Percentiles rank a stretch among this genome's conserved stretches.
These are phyloP conservation scores for Sminthurides aquaticus DNA, from an alignment of 2,888 invertebrate species.

Conservation along the genomic window DNA sequence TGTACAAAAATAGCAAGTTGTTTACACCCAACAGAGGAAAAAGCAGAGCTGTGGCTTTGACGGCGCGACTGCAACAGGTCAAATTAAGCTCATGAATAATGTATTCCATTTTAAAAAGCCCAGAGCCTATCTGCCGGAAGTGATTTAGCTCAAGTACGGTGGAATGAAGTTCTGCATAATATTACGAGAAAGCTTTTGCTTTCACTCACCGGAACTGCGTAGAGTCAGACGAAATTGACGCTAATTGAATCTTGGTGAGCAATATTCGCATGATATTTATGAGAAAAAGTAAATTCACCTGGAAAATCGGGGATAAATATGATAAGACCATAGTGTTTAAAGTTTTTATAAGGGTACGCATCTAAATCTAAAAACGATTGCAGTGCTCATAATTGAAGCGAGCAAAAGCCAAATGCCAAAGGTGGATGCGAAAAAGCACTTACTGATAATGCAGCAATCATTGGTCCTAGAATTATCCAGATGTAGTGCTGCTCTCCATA, in stretches of 20 bases:
- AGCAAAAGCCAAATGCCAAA: too few relatives aligned
- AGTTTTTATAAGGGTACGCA: too few relatives aligned
- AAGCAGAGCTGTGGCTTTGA: slow-evolving; percentile 53
- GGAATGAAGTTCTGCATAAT: too few relatives aligned
- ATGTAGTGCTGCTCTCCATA: slow-evolving; percentile 44
- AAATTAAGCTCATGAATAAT: too few relatives aligned
- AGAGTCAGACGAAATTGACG: slow-evolving; percentile 42
- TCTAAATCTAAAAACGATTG: too few relatives aligned
- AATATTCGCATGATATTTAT: slow-evolving; percentile 47
- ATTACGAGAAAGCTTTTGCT: too few relatives aligned
- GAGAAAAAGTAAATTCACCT: slow-evolving; percentile 45
- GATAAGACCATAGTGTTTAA: too few relatives aligned
- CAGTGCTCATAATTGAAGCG: too few relatives aligned
- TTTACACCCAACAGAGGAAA: slow-evolving; percentile 54
- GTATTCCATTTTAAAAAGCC: too few relatives aligned
- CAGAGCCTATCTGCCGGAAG: too few relatives aligned
- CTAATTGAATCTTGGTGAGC: slow-evolving; percentile 44
- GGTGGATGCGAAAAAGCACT: too few relatives aligned
- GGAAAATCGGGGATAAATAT: slow-evolving; percentile 20
- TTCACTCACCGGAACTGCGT: slow-evolving; percentile 40
- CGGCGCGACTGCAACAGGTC: slow-evolving; percentile 45
- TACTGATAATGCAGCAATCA: slow-evolving; percentile 45
- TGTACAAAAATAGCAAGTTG: slow-evolving; percentile 50
- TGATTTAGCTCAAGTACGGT: too few relatives aligned
- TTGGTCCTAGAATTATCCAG: slow-evolving; percentile 46